A percentile compares a stretch with the other conserved stretches of the same genome.
These are phyloP conservation scores for Zele albiditarsus DNA, from an alignment of 2,888 invertebrate species.

Conservation along the genomic window DNA sequence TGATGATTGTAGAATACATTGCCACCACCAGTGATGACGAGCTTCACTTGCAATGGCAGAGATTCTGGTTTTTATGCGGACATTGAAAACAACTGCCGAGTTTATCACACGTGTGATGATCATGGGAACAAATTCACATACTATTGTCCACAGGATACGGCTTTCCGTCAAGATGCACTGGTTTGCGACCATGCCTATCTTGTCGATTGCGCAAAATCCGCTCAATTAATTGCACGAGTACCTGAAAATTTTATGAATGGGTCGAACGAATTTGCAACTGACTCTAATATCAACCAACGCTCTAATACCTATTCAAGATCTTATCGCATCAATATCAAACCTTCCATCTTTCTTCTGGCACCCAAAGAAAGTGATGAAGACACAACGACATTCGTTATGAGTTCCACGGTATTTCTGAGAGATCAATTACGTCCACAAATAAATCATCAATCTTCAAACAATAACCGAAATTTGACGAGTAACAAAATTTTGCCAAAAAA, in stretches of 20 bases:
- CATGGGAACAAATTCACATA: slow-evolving; percentile 68
- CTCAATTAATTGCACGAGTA: slow-evolving; percentile 10
- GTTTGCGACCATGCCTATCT: slow-evolving; percentile 68
- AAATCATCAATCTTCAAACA: background rate
- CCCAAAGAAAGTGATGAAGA: slow-evolving; percentile 28
- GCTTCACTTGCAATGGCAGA: slow-evolving; percentile 61
- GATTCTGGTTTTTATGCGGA: slow-evolving; percentile 66
- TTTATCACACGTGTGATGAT: slow-evolving; percentile 67
- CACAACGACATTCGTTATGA: slow-evolving; percentile 52
- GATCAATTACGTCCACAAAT: slow-evolving; percentile 34
- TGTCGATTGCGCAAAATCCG: slow-evolving; percentile 59
- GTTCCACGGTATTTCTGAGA: slow-evolving; percentile 53
- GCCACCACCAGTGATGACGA: slow-evolving; percentile 55
- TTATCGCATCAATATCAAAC: slow-evolving; percentile 43
- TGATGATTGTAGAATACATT: slow-evolving; percentile 58
- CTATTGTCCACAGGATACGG: slow-evolving; percentile 65
- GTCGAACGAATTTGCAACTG: background rate
- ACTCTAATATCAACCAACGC: background rate
- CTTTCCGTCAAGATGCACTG: slow-evolving; percentile 66
- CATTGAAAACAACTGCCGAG: slow-evolving; percentile 59
- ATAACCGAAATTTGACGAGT: slow-evolving; percentile 1
- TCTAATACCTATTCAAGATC: slow-evolving; percentile 37
- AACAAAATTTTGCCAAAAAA: slow-evolving; percentile 22
- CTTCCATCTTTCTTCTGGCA: slow-evolving; percentile 23
- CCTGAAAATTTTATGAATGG: background rate